A percentile compares a stretch with the other conserved stretches of the same genome.
These are phyloP conservation scores for Forbesichthys agassizii DNA, from an alignment of 2,113 vertebrate species.

Conservation along the genomic window DNA sequence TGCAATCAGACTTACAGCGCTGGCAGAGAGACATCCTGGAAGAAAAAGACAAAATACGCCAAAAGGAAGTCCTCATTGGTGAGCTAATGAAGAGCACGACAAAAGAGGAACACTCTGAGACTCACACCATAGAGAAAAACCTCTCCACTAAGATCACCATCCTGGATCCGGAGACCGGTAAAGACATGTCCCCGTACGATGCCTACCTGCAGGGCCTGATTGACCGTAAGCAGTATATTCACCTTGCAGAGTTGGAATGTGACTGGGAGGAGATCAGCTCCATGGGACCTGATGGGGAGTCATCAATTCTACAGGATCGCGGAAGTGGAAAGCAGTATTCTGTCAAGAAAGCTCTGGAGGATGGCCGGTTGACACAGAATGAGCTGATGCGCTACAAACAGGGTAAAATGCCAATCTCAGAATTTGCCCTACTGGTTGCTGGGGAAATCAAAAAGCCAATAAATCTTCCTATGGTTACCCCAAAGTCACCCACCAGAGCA, in stretches of 20 bases:
- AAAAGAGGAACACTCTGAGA: conserved; percentile 83
- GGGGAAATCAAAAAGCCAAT: conserved; percentile 78
- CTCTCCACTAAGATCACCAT: conserved; percentile 92
- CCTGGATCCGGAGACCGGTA: conserved; percentile 91
- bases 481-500: conserved; percentile 45
- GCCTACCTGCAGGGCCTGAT: conserved; percentile 89
- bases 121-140: conserved; percentile 88
- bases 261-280: conserved; percentile 94
- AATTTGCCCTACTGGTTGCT: conserved; percentile 91
- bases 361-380: conserved; percentile 84
- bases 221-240: conserved; percentile 87
- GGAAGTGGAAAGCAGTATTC: conserved; percentile 94
- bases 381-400: conserved; percentile 83
- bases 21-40: conserved; percentile 84
- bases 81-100: conserved; percentile 78
- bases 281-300: conserved; percentile 80
- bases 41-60: conserved; percentile 87
- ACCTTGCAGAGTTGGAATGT: conserved; percentile 90
- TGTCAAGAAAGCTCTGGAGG: conserved; percentile 82
- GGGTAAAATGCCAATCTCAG: conserved; percentile 87
- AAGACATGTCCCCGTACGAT: conserved; percentile 91
- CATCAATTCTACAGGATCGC: conserved; percentile 85
- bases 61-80: conserved; percentile 81
- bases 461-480: conserved; percentile 21
- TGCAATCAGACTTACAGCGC: conserved; percentile 77